phyloP scores from a whole-genome alignment of 2,888 invertebrate genomes.

The Drosophila helvetica region DNA sequence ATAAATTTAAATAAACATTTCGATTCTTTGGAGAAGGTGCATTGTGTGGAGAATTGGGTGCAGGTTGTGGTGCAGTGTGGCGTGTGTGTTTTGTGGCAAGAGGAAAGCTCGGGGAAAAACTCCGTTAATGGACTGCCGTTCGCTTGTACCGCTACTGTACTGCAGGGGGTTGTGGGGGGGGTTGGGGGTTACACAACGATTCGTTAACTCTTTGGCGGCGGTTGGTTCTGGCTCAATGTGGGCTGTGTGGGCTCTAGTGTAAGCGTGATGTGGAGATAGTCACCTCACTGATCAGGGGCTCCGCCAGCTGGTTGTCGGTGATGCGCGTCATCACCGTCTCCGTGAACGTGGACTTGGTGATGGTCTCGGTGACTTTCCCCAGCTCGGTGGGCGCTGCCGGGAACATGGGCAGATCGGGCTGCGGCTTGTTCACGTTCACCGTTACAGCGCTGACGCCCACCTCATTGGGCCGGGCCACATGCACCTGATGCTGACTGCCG shows the following conservation, averaged over 20 bases:
- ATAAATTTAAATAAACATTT: conserved; percentile 29
- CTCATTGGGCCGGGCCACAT: conserved; percentile 83
- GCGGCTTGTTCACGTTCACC: conserved; percentile 92
- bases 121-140: not conserved
- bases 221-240: conserved; percentile 25
- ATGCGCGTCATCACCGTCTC: conserved; percentile 97
- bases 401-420: conserved; percentile 88
- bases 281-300: conserved; percentile 95
- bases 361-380: conserved; percentile 96
- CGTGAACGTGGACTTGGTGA: conserved; percentile 97
- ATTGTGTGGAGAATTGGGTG: conserved; percentile 10
- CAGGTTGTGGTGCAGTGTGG: conserved; percentile 14
- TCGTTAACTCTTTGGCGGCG: conserved; percentile 42
- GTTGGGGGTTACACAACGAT: conserved; percentile 44
- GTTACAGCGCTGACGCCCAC: conserved; percentile 86
- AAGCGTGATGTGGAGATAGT: conserved; percentile 82
- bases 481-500: conserved; percentile 88
- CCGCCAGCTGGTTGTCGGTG: conserved; percentile 95
- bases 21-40: conserved; percentile 17
- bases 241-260: conserved; percentile 65
- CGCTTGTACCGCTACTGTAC: conserved; percentile 1
- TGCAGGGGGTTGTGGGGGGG: not conserved
- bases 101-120: conserved; percentile 33
- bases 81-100: conserved; percentile 22
- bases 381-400: conserved; percentile 93